phyloP scores from a whole-genome alignment of 2,113 vertebrate species.

The Microtus pennsylvanicus region DNA sequence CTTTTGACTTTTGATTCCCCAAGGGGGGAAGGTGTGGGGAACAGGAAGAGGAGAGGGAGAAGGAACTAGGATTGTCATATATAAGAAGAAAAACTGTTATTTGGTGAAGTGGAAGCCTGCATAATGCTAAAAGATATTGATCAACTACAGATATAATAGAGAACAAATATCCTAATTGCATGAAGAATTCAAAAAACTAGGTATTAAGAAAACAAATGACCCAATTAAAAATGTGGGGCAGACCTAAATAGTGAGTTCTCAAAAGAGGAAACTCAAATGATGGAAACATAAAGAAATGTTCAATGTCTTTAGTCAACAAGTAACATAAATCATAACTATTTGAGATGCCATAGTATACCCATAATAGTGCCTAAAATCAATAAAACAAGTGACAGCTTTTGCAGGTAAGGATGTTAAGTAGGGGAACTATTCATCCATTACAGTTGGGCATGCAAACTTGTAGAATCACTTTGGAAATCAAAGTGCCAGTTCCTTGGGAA shows the following conservation, averaged over 20 bases:
- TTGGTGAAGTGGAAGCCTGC: not conserved
- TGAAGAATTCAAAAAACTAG: not conserved
- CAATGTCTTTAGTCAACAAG: not conserved
- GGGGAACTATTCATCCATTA: not conserved
- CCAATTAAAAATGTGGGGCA: not conserved
- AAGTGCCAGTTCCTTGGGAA: not conserved
- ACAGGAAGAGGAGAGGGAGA: too few species aligned
- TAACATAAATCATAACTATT: not conserved
- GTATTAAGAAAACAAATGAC: not conserved
- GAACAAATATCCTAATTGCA: too few species aligned
- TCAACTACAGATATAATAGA: not conserved
- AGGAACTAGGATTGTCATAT: too few species aligned
- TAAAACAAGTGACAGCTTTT: not conserved
- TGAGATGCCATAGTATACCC: not conserved
- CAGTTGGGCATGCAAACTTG: not conserved
- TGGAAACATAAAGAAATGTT: not conserved
- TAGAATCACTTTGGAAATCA: not conserved
- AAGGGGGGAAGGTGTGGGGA: too few species aligned
- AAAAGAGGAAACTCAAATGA: not conserved
- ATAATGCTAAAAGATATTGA: not conserved
- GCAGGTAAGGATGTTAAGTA: not conserved
- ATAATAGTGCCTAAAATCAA: not conserved
- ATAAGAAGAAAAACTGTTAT: not conserved
- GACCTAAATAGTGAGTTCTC: not conserved
- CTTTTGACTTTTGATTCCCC: too few species aligned